Evolutionary conservation across 2,113 vertebrate genomes (phyloP), one percentile per base, ranked within the genome.

Genomic region (Pelvicachromis taeniatus): DNA sequence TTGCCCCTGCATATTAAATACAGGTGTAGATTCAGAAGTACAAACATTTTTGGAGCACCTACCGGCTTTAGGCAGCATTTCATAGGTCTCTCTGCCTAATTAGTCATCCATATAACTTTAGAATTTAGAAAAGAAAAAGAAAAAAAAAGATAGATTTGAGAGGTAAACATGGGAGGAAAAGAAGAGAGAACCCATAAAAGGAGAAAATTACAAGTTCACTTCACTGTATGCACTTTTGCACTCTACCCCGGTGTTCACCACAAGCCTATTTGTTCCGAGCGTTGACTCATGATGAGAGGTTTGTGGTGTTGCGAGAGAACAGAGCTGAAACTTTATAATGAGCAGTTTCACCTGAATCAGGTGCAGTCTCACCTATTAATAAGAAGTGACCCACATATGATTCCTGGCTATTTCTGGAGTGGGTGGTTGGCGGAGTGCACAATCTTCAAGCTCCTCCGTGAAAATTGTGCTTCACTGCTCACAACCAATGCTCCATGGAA

Each of bases 251-350:
- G 10, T 8, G 40, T 70, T 23, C 79, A 68, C 45, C 63, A 53
- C 80, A 83, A 83, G 55, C 61, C 80, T 58, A 77, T 89, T 78
- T 84, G 68, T 90, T 90, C 78, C 12, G 17, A 75, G 61, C 75
- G 77, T 42, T 65, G 82, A 87, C 68, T 86, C 77, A 52, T 81
- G 21, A 88, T 91, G 90, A 83, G 87, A 88, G 73, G 85, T 77
- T 83, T 82, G 87, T 73, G 81, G 59, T 83, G 78, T 79, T 88
- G 82, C 63, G 87, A 91, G 80, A 65, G 79, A 89, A 48, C 78
- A 53, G 58, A 80, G 68, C 83, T 45, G 81, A 87, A 90, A 89
- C 89, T 89, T 90, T 89, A 90, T 92, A 92, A 93, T 91, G 92
- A 93, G 87, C 77, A 58, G 29, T 68, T 89, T 85, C 90, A 91